Conservation (phyloP, 2,113 vertebrate genomes). For the Nerophis ophidion region DNA sequence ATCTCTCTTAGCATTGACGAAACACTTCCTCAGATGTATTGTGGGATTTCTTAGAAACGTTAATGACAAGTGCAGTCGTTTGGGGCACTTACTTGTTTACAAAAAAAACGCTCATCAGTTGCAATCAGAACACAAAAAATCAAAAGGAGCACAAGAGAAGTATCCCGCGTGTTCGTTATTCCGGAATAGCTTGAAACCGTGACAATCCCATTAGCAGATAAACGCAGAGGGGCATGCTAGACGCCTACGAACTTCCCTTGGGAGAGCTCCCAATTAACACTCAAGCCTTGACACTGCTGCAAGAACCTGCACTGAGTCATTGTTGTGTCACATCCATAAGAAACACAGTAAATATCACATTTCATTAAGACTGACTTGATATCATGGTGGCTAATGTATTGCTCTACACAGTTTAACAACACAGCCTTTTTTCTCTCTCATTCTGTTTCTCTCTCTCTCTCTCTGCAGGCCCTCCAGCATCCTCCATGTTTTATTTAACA, state of each 20-base stretch:
- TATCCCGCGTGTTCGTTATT: slow-evolving; percentile 50
- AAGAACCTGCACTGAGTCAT: background rate
- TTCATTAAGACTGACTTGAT: background rate
- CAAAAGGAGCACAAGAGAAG: slow-evolving; percentile 28
- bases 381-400: background rate
- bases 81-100: no score
- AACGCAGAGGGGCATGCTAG: slow-evolving; percentile 46
- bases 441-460: slow-evolving; percentile 11
- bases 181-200: slow-evolving; percentile 29
- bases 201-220: slow-evolving; percentile 53
- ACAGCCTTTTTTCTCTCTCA: background rate
- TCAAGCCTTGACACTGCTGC: slow-evolving; percentile 32
- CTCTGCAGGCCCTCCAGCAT: slow-evolving; percentile 14
- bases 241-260: slow-evolving; percentile 41
- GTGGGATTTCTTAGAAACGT: background rate
- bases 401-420: background rate
- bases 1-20: no score
- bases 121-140: slow-evolving; percentile 27
- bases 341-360: background rate
- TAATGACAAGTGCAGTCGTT: background rate
- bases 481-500: slow-evolving; percentile 43
- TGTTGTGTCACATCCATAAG: background rate
- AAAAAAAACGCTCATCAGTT: background rate
- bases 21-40: no score
- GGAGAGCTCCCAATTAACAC: slow-evolving; percentile 61